Base-by-base conservation (phyloP, 2,888 invertebrate species). In the Mythimna vitellina region DNA sequence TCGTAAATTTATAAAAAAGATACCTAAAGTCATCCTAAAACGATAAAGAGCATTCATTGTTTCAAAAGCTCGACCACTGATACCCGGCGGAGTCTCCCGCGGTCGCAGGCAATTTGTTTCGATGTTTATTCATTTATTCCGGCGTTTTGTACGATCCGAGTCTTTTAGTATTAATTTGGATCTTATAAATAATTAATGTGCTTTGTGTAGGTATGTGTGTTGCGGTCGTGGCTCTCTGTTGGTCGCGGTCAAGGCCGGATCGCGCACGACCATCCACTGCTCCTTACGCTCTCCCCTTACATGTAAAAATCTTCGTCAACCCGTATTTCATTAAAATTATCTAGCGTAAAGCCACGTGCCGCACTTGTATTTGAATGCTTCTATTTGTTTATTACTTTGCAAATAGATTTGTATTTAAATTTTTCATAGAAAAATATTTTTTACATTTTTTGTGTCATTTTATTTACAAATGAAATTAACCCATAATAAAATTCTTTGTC, bases 61-160 rank as follows among this genome's bases (percentile, higher is more conserved):
- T 88, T 88, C 80, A 80, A 86, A 88, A 87, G 83, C 86, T 74
- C 79, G 81, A 73, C 78, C 86, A 83, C 82, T 83, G 89, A 87
- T 88, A 84, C 81, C 78, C 81, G 81, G 69, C 73, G 72, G 75
- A 74, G 79, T 69, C 77, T 76, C 80, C 79, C 77, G 78, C 83
- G 75, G 88, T 89, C 91, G 88, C 87, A 83, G 88, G 87, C 92
- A 91, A 93, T 93, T 93, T 92, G 93, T 92, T 91, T 86, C 91
- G 83, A 93, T 93, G 92, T 92, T 91, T 95, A 94, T 94, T 94
- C 92, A 93, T 94, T 91, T 94, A 94, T 94, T 92, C 94, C 89
- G 88, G 89, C 89, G 88, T 92, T 92, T 92, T 91, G 91, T 92
- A 89, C 89, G 89, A 89, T 89, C 89, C 88, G 87, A 84, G 87